Percentiles rank a stretch among this genome's conserved stretches.
These are phyloP conservation scores for Matsumurasca onukii DNA, from an alignment of 1,140 invertebrate genomes.

Conservation along the genomic window DNA sequence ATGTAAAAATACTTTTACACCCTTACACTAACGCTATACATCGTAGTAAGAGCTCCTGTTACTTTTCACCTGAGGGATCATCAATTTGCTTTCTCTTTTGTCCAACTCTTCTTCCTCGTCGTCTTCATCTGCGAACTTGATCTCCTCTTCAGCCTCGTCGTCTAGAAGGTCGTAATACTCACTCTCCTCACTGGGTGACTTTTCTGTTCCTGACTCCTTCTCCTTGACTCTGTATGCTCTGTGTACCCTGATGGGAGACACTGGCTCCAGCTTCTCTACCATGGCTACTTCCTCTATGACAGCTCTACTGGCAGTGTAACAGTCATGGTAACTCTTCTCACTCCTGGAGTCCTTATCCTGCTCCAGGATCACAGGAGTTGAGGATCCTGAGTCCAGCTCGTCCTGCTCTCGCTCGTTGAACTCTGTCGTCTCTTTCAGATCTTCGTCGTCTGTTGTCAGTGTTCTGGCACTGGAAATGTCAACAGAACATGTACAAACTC, in stretches of 20 bases:
- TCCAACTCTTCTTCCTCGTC: constrained; percentile 48
- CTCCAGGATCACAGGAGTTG: constrained; percentile 33
- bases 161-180: constrained; percentile 50
- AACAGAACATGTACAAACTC: no score
- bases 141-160: constrained; percentile 48
- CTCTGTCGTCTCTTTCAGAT: constrained; percentile 4
- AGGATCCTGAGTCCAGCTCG: constrained; percentile 13
- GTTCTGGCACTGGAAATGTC: no score
- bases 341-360: constrained; percentile 18
- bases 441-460: background rate
- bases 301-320: constrained; percentile 1
- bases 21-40: background rate
- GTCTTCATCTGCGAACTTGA: constrained; percentile 55
- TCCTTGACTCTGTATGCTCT: constrained; percentile 41
- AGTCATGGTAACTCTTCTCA: constrained; percentile 8
- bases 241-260: constrained; percentile 46
- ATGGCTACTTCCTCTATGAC: constrained; percentile 27
- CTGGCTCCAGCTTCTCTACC: constrained; percentile 40
- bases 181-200: constrained; percentile 43
- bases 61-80: background rate
- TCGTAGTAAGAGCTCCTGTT: constrained; percentile 21
- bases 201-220: constrained; percentile 47
- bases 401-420: constrained; percentile 12
- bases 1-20: background rate
- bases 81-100: background rate